These are phyloP conservation scores for Acanthochromis polyacanthus DNA, from an alignment of 2,113 vertebrate genomes.

Conservation along the genomic window DNA sequence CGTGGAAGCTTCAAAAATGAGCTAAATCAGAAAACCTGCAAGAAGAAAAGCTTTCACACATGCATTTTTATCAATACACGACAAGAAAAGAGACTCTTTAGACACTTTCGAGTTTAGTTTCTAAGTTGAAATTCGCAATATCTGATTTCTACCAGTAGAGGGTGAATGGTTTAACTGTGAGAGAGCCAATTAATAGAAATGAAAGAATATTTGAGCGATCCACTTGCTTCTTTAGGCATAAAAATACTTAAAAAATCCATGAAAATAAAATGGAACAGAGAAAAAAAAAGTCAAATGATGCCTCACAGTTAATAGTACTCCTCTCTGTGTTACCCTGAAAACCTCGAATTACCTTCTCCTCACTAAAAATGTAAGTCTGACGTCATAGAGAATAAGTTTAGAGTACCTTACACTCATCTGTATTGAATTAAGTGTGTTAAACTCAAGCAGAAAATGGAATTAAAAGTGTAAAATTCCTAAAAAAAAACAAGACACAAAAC, in stretches of 20 bases:
- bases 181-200: not conserved
- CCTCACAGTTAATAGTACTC: not conserved
- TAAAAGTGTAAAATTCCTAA: not conserved
- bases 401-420: slow-evolving; percentile 36
- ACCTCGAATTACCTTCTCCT: not conserved
- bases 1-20: not conserved
- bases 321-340: slow-evolving; percentile 8
- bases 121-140: not conserved
- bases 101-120: too few species aligned
- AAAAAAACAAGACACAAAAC: not conserved
- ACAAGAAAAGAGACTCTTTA: too few species aligned
- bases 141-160: slow-evolving; percentile 12
- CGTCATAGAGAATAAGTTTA: not conserved
- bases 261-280: not conserved
- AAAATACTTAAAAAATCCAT: slow-evolving; percentile 11
- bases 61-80: not conserved
- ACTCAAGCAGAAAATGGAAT: not conserved
- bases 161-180: not conserved
- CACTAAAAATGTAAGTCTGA: not conserved
- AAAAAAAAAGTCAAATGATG: not conserved
- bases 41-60: not conserved
- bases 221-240: not conserved
- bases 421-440: not conserved
- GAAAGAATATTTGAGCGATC: not conserved
- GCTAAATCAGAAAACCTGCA: not conserved